Evolutionary conservation across 2,113 vertebrate genomes (phyloP), one percentile per base, ranked within the genome.

Genomic region (Boulengeromyrus knoepffleri): DNA sequence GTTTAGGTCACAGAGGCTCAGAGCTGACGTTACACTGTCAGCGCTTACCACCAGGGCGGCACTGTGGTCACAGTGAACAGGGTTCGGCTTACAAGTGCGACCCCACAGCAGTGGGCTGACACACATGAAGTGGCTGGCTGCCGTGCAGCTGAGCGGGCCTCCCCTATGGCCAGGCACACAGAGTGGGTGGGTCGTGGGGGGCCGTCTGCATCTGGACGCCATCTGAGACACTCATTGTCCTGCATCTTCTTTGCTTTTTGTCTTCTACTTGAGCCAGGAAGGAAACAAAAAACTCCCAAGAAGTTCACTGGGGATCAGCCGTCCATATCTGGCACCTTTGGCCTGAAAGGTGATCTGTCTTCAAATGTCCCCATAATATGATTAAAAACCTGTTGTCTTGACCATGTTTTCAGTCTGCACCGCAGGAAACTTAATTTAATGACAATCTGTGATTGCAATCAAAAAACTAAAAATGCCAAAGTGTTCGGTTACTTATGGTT

Each of bases 271-370:
- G 96, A 97, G 95, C 96, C 93, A 97, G 97, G 97, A 97, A 97
- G 97, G 96, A 97, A 97, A 96, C 97, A 97, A 93, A 97, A 96
- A 94, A 97, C 97, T 91, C 97, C 97, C 91, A 97, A 97, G 94
- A 97, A 97, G 53, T 97, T 97, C 92, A 97, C 97, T 0, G 97
- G 97, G 92, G 96, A 97, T 89, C 97, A 97, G 91, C 96, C 97
- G 0, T 97, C 97, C 77, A 97, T 97, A 94, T 97, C 96, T 46
- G 96, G 96, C 85, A 97, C 97, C 0, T 97, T 97, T 70, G 96
- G 96, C 85, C 93, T 97, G 90, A 97, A 97, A 97, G 96, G 97
- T 97, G 92, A 88, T 39, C 36, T 17, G 74, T 13, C n/a, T 70
- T 70, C 62, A 70, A 31, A 70, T 70, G 10, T 70, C 3, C 27